Percentiles rank a stretch among this genome's conserved stretches.
These are phyloP conservation scores for Cerastoderma edule DNA, from an alignment of 2,888 invertebrate genomes.

Conservation along the genomic window DNA sequence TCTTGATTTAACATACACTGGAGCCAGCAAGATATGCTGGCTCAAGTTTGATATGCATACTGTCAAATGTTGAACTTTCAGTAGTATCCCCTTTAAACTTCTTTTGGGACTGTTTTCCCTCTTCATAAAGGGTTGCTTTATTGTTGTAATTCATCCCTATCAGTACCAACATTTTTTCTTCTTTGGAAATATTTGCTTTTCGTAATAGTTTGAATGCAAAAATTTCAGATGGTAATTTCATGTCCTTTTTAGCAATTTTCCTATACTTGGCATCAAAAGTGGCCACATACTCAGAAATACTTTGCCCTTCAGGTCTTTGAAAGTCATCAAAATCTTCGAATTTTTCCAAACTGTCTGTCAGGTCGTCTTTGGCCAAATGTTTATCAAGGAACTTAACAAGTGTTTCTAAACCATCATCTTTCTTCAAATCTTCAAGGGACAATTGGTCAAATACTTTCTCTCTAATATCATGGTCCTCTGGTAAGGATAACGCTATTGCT, in stretches of 20 bases:
- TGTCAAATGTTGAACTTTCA: neutral
- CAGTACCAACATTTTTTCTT: conserved; percentile 47
- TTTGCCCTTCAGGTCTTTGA: conserved; percentile 34
- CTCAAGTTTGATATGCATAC: neutral
- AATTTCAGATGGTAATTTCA: conserved; percentile 60
- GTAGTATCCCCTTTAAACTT: conserved; percentile 44
- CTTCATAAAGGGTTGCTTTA: conserved; percentile 53
- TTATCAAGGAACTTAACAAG: conserved; percentile 49
- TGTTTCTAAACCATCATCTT: conserved; percentile 44
- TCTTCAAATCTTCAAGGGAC: conserved; percentile 47
- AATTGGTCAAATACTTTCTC: conserved; percentile 58
- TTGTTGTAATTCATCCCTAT: conserved; percentile 60
- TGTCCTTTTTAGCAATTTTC: conserved; percentile 58
- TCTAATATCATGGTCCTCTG: conserved; percentile 52
- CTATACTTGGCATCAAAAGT: conserved; percentile 54
- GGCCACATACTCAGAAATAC: conserved; percentile 45
- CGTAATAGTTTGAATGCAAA: conserved; percentile 53
- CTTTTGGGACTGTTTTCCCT: conserved; percentile 52
- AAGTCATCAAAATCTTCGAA: conserved; percentile 53
- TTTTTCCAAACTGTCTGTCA: conserved; percentile 55
- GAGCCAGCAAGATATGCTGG: conserved; percentile 21
- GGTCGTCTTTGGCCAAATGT: conserved; percentile 58
- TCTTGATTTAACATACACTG: conserved; percentile 15
- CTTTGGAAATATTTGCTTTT: conserved; percentile 55
- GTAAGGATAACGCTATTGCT: conserved; percentile 57